These are phyloP conservation scores for Saguinus imperator DNA, from an alignment of 2,113 vertebrate species.

Conservation along the genomic window DNA sequence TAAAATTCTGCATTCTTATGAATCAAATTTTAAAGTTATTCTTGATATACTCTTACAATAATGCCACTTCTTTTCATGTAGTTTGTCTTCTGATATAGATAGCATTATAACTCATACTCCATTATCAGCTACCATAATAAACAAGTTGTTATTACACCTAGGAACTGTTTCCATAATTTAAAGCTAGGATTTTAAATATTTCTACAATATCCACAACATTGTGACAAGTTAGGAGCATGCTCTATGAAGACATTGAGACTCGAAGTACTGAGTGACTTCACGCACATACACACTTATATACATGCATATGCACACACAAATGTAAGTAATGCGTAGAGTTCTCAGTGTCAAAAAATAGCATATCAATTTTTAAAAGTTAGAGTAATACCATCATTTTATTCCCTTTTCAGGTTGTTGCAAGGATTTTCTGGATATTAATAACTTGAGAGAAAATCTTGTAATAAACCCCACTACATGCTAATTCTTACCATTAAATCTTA, in stretches of 20 bases:
- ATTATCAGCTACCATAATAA: background rate
- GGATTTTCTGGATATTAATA: background rate
- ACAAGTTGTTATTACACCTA: background rate
- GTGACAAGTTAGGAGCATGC: background rate
- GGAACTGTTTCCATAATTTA: background rate
- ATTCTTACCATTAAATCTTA: conserved; percentile 32
- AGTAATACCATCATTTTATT: background rate
- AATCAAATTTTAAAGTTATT: background rate
- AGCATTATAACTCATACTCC: background rate
- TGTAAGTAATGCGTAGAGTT: background rate
- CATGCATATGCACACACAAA: no score
- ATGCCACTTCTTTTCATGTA: background rate
- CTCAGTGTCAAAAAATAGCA: background rate
- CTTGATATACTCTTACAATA: background rate
- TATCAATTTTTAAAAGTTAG: background rate
- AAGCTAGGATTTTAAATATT: background rate
- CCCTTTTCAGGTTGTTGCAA: background rate
- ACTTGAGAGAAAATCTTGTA: background rate
- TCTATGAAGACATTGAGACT: background rate
- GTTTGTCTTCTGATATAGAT: background rate
- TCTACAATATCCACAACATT: background rate
- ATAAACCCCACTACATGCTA: background rate
- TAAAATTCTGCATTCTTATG: background rate
- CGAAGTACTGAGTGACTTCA: background rate
- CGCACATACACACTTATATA: background rate